Conservation (phyloP, 2,888 invertebrate species). For the Hipparchia sbordonii region DNA sequence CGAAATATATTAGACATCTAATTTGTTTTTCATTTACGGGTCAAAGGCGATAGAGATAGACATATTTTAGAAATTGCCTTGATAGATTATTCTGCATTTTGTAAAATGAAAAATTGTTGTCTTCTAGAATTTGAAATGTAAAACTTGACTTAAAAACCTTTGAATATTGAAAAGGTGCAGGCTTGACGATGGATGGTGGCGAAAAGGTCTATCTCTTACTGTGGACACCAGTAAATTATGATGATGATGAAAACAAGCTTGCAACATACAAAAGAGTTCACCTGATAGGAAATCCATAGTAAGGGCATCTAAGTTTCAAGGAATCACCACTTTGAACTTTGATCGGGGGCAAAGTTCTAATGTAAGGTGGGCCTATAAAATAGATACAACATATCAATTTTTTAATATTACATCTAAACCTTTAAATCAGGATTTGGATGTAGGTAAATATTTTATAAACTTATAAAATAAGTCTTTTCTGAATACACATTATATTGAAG, state of each 20-base stretch:
- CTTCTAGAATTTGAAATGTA: no score
- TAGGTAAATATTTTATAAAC: no score
- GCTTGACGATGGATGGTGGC: no score
- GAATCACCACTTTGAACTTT: slow-evolving; percentile 91
- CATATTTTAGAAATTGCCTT: no score
- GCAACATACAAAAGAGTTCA: slow-evolving; percentile 45
- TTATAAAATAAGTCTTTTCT: not conserved
- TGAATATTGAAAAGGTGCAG: no score
- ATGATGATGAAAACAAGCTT: not conserved
- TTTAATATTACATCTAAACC: not conserved
- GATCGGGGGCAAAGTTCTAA: slow-evolving; percentile 87
- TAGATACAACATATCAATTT: not conserved
- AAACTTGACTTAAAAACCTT: no score
- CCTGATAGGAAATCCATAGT: slow-evolving; percentile 92
- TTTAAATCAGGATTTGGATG: not conserved
- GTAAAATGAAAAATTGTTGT: no score
- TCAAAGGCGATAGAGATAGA: no score
- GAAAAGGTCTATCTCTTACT: no score
- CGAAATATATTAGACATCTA: no score
- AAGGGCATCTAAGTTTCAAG: slow-evolving; percentile 90
- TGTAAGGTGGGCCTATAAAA: slow-evolving; percentile 87
- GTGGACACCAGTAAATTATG: not conserved
- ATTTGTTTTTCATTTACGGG: no score
- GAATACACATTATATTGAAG: slow-evolving; percentile 14
- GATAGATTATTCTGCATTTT: no score